phyloP scores from a whole-genome alignment of 2,113 vertebrate species.

The Arizona elegans region DNA sequence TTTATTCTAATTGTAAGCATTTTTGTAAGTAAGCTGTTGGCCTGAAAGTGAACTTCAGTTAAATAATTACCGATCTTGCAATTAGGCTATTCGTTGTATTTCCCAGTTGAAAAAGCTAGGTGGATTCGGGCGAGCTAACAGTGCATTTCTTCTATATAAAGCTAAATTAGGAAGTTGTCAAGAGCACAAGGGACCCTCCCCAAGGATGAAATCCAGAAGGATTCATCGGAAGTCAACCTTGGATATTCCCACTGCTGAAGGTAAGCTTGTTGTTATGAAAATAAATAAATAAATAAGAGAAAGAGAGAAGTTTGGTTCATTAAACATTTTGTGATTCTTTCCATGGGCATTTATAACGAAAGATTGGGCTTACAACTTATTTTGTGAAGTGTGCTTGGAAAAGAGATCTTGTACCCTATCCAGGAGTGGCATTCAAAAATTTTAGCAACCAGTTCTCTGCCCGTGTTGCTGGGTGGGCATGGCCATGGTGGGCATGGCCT shows the following conservation, averaged over 20 bases:
- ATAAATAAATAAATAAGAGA: too few relatives aligned
- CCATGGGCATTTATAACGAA: not conserved
- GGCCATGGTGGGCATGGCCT: too few relatives aligned
- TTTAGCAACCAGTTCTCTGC: too few relatives aligned
- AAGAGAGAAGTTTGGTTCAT: too few relatives aligned
- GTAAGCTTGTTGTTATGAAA: slow-evolving; percentile 11
- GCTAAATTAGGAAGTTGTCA: slow-evolving; percentile 34
- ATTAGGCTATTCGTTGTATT: not conserved
- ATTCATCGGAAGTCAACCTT: not conserved
- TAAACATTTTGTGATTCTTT: not conserved
- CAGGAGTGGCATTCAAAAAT: too few relatives aligned
- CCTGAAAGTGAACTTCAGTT: not conserved
- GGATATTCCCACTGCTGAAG: slow-evolving; percentile 9
- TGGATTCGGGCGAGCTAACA: not conserved
- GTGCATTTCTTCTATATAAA: slow-evolving; percentile 26
- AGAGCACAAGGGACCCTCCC: not conserved
- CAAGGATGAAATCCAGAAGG: slow-evolving; percentile 41
- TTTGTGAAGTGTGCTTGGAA: not conserved
- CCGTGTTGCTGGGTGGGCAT: too few relatives aligned
- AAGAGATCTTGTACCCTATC: not conserved
- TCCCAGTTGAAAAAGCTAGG: not conserved
- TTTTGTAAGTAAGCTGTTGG: not conserved
- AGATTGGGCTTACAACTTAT: not conserved
- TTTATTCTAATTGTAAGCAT: not conserved
- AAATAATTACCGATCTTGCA: too few relatives aligned